phyloP scores from a whole-genome alignment of 2,113 vertebrate genomes.

The Zootoca vivipara region DNA sequence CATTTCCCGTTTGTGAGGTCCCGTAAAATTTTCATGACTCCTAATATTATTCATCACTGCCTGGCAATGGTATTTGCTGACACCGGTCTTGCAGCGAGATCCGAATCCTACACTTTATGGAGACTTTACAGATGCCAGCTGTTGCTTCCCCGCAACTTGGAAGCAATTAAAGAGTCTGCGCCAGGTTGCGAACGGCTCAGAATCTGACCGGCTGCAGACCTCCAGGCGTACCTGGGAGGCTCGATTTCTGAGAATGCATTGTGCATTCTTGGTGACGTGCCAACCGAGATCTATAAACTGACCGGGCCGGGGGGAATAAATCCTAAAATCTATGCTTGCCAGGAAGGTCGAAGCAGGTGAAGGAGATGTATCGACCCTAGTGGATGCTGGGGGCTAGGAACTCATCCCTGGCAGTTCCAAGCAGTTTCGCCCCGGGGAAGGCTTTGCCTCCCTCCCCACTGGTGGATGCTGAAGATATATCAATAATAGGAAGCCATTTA shows the following conservation, averaged over 20 bases:
- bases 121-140: too few species aligned
- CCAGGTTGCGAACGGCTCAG: not conserved
- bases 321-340: conserved; percentile 71
- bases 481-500: conserved; percentile 73
- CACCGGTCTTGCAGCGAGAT: not conserved
- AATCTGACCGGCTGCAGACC: not conserved
- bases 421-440: conserved; percentile 63
- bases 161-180: not conserved
- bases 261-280: conserved; percentile 61
- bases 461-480: conserved; percentile 66
- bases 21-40: not conserved
- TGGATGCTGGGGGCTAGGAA: conserved; percentile 56
- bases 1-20: not conserved
- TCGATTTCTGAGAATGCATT: conserved; percentile 69
- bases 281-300: conserved; percentile 69
- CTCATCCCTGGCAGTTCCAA: conserved; percentile 62
- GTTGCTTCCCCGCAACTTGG: not conserved
- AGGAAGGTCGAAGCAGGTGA: conserved; percentile 69
- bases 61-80: too few species aligned
- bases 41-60: not conserved
- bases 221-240: conserved; percentile 39
- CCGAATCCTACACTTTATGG: not conserved
- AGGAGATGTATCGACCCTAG: conserved; percentile 67
- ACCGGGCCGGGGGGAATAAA: conserved; percentile 65
- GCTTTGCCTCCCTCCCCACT: conserved; percentile 43